Percentiles rank a stretch among this genome's conserved stretches.
Conservation (phyloP, 2,888 invertebrate species). For the Beris chalybata region DNA sequence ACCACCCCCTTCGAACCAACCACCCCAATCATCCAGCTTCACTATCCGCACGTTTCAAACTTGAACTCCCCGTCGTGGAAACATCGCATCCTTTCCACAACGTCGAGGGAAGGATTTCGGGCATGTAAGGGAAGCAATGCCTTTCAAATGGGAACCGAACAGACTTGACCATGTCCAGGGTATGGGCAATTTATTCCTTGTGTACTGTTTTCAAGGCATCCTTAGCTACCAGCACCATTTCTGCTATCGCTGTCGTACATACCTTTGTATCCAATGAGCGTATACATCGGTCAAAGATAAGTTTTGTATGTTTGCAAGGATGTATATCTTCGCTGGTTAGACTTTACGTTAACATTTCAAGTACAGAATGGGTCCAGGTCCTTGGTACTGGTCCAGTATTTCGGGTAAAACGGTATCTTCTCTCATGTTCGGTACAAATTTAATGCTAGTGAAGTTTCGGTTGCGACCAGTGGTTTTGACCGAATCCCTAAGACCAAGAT, state of each 20-base stretch:
- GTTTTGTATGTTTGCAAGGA: conserved; percentile 33
- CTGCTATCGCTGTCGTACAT: conserved; percentile 32
- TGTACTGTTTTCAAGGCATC: conserved; percentile 42
- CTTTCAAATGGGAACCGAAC: conserved; percentile 43
- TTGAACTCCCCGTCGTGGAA: conserved; percentile 23
- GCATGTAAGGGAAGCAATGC: conserved; percentile 43
- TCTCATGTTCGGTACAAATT: conserved; percentile 34
- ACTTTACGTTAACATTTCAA: conserved; percentile 16
- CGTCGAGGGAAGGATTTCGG: conserved; percentile 21
- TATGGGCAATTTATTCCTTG: conserved; percentile 44
- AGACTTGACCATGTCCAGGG: conserved; percentile 41
- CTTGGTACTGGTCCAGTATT: background rate
- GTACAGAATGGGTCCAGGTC: background rate
- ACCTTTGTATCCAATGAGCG: conserved; percentile 35
- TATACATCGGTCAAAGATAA: conserved; percentile 34
- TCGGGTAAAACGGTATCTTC: conserved; percentile 9
- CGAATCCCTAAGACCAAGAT: conserved; percentile 37
- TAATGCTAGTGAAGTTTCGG: conserved; percentile 39
- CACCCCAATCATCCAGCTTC: conserved; percentile 11
- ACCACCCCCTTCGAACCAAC: conserved; percentile 12
- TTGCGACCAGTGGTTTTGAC: conserved; percentile 38
- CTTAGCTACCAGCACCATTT: conserved; percentile 29
- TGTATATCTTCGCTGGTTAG: conserved; percentile 28
- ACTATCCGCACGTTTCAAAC: conserved; percentile 23
- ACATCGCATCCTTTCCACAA: conserved; percentile 30